These are phyloP conservation scores for Sphenopsis melanotis DNA, from an alignment of 2,797 vertebrate species.

Conservation along the genomic window DNA sequence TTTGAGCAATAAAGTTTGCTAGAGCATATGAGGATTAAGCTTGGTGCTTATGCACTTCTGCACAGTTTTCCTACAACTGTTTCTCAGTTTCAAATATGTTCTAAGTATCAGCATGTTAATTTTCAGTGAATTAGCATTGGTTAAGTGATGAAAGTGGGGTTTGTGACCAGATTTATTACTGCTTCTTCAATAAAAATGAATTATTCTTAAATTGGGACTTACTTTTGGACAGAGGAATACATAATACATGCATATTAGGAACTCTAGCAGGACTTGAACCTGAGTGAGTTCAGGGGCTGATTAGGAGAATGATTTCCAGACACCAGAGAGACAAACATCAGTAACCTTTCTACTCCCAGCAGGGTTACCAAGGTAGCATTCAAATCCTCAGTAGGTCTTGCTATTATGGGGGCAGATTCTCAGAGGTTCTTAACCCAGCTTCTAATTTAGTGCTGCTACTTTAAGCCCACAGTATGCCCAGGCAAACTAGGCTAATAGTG, in stretches of 20 bases:
- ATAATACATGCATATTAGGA: not conserved
- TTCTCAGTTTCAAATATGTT: not conserved
- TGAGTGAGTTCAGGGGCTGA: not conserved
- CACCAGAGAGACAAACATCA: not conserved
- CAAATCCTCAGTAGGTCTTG: not conserved
- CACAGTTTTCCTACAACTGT: not conserved
- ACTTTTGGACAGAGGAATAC: not conserved
- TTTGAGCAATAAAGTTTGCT: not conserved
- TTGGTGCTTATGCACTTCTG: not conserved
- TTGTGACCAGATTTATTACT: not conserved
- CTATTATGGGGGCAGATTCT: constrained; percentile 25
- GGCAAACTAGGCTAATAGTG: not conserved
- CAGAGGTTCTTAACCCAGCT: constrained; percentile 29
- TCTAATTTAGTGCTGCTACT: constrained; percentile 15
- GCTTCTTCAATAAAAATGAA: not conserved
- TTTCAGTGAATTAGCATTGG: not conserved
- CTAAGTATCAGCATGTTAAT: not conserved
- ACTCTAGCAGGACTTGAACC: not conserved
- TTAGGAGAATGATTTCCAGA: not conserved
- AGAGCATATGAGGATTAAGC: not conserved
- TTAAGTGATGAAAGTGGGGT: not conserved
- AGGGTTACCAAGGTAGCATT: not conserved
- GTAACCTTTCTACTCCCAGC: not conserved
- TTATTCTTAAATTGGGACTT: not conserved
- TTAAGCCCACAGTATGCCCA: not conserved